A percentile compares a stretch with the other conserved stretches of the same genome.
Conservation (phyloP, 37 sponge, comb jelly and placozoan species). For the Dysidea cf. avara region DNA sequence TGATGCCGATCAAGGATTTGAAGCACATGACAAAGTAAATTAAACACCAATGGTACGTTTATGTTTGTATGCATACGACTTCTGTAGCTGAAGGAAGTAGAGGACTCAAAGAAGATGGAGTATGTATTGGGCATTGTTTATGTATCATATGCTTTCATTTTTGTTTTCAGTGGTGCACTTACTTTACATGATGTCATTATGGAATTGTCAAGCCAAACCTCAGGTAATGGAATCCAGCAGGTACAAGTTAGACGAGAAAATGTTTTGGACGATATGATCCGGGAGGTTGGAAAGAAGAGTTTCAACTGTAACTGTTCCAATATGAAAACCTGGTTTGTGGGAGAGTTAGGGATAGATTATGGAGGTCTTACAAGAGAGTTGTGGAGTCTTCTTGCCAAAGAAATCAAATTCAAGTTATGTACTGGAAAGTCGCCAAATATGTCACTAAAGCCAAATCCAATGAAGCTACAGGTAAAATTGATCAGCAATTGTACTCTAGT, state of each 20-base stretch:
- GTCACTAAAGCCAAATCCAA: not conserved
- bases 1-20: too few relatives aligned
- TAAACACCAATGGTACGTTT: too few relatives aligned
- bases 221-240: not conserved
- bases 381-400: constrained; percentile 6
- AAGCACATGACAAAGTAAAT: too few relatives aligned
- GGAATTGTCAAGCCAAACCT: too few relatives aligned
- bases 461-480: constrained; percentile 8
- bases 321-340: constrained; percentile 1
- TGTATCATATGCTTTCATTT: too few relatives aligned
- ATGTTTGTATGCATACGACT: too few relatives aligned
- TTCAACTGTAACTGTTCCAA: not conserved
- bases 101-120: too few relatives aligned
- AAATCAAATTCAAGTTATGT: constrained; percentile 7
- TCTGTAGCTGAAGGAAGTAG: too few relatives aligned
- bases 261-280: constrained; percentile 9
- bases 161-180: too few relatives aligned
- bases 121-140: too few relatives aligned
- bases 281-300: not conserved
- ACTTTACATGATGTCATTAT: too few relatives aligned
- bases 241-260: constrained; percentile 4
- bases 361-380: constrained; percentile 16
- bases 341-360: not conserved
- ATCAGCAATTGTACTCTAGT: not conserved
- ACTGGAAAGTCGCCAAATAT: not conserved